Evolutionary conservation across 2,888 invertebrate species (phyloP), one percentile per base, ranked within the genome.

Genomic region (Beris chalybata): DNA sequence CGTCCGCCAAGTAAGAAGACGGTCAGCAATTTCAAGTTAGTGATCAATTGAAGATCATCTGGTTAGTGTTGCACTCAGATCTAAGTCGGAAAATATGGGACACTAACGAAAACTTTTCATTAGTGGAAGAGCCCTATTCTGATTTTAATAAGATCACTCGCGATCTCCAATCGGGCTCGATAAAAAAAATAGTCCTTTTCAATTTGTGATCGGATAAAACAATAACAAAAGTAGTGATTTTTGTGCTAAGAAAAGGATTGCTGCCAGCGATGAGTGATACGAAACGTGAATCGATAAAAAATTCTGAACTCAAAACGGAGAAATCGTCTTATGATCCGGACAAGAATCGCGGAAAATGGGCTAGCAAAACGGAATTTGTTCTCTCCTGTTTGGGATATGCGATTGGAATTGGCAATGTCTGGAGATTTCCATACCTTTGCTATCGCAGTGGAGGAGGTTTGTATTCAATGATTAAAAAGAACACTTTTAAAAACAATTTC

Each of bases 351-450:
- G 92, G 90, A 52, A 85, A 85, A 70, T 92, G 92, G 92, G 85
- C 83, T 22, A 88, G 82, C 69, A 90, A 91, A 80, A 80, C 86
- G 13, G 92, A 93, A 79, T 93, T 92, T 77, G 79, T 93, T 45
- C 82, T 93, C 65, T 90, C 91, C 31, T 91, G 91, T 74, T 85
- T 93, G 61, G 93, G 93, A 30, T 92, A 92, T 74, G 91, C 92
- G 5, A 91, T 93, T 61, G 93, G 93, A 55, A 88, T 93, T 67
- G 92, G 93, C 67, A 93, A 93, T 77, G 87, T 93, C 11, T 92
- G 91, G 91, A 84, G 93, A 70, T 93, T 93, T 80, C 93, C 93
- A 0, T 93, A 93, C 77, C 81, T 93, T 66, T 92, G 92, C 76
- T 93, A 92, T 78, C 86, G 90, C 74, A 93, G 91, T 79, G 93